Base-by-base conservation (phyloP, 2,797 vertebrate species). In the Syndactyla subalaris region DNA sequence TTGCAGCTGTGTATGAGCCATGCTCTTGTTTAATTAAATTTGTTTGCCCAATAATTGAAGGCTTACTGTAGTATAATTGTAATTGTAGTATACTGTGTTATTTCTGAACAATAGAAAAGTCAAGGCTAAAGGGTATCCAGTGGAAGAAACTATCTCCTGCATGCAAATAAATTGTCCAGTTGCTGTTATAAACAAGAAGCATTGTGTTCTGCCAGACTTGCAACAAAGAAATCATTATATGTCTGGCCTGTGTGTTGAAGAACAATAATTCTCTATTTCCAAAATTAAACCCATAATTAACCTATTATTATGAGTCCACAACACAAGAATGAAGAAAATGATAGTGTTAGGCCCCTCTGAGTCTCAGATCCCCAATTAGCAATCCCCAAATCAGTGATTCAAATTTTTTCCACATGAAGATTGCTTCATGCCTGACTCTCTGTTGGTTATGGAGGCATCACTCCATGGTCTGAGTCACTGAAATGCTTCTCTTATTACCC, bases 271-370 rank as follows among this genome's bases (percentile, higher is more conserved):
- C 77, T 92, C 8, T 41, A 85, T 93, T 96, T 89, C 79, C 63
- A 87, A 89, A 96, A 95, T 96, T 95, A 59, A 92, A 96, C 54
- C 92, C 68, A 74, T 81, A 92, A 94, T 91, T 79, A 90, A 93
- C 77, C 58, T 86, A 76, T 96, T 92, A 89, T 91, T 95, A 78
- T 91, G 36, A 74, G 66, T 92, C 73, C 65, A 82, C 68, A 77
- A 92, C 59, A 93, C 88, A 96, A 87, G 88, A 94, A 95, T 92
- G 82, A 88, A 91, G 93, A 78, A 94, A 96, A 96, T 95, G 48
- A 86, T 96, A 93, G 55, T 24, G 51, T 66, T 93, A 86, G 77
- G 43, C 58, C 90, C 51, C 73, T 89, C 87, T 52, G 76, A 88
- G 58, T 59, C 91, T 94, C 91, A 93, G 63, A 89, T 85, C 19